phyloP scores from a whole-genome alignment of 2,113 vertebrate genomes.

The Donacobius atricapilla region DNA sequence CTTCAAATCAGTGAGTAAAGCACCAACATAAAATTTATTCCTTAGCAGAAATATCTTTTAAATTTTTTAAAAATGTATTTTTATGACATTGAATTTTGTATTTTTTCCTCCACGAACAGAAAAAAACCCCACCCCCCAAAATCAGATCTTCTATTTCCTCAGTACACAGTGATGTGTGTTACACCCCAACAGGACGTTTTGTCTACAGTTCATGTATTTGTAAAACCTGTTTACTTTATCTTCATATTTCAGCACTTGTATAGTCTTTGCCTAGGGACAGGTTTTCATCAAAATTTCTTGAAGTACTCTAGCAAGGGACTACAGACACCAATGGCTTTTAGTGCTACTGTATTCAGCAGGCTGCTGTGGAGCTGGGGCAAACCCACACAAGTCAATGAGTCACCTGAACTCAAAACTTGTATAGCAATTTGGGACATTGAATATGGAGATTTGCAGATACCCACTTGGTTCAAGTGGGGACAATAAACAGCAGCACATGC shows the following conservation, averaged over 20 bases:
- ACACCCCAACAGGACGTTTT: neutral
- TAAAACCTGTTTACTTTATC: constrained; percentile 5
- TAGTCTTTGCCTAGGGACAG: constrained; percentile 20
- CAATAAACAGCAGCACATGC: neutral
- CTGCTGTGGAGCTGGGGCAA: neutral
- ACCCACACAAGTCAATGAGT: neutral
- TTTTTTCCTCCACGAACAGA: neutral
- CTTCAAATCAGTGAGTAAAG: neutral
- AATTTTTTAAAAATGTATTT: rapidly evolving
- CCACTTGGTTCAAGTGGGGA: neutral
- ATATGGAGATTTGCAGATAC: neutral
- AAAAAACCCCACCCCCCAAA: neutral
- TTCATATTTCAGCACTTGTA: neutral
- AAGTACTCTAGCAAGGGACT: neutral
- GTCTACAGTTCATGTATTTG: neutral
- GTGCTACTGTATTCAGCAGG: neutral
- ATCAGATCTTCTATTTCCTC: neutral
- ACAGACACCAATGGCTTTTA: neutral
- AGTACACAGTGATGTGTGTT: neutral
- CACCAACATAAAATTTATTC: neutral
- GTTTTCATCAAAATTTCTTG: constrained; percentile 23
- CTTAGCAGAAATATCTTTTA: neutral
- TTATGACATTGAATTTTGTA: neutral
- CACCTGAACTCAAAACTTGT: neutral
- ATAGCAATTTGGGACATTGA: neutral